These are phyloP conservation scores for Aradus depressus DNA, from an alignment of 2,888 invertebrate species.

Conservation along the genomic window DNA sequence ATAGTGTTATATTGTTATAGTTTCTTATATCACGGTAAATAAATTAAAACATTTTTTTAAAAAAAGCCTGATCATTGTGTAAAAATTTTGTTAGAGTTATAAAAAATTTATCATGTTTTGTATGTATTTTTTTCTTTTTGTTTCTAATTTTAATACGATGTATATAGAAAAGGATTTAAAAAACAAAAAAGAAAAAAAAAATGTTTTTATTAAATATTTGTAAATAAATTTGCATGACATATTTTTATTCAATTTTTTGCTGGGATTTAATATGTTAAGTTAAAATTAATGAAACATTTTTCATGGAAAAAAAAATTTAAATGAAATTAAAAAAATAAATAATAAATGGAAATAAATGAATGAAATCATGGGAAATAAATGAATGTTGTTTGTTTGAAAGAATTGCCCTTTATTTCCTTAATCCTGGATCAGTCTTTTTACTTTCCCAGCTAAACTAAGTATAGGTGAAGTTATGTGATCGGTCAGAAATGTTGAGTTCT, in stretches of 20 bases:
- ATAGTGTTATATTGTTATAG: too few species aligned
- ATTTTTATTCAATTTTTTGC: not conserved
- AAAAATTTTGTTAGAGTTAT: constrained; percentile 7
- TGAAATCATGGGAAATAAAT: not conserved
- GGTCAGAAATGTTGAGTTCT: too few species aligned
- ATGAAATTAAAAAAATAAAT: not conserved
- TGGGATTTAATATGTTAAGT: too few species aligned
- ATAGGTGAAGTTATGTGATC: too few species aligned
- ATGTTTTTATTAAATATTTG: constrained; percentile 7
- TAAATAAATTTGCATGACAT: constrained; percentile 17
- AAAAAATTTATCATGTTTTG: constrained; percentile 11
- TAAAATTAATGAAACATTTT: constrained; percentile 6
- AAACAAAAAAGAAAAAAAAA: too few species aligned
- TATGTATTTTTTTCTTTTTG: constrained; percentile 13
- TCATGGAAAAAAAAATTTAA: not conserved
- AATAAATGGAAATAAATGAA: too few species aligned
- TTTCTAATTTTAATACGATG: constrained; percentile 10
- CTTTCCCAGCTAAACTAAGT: too few species aligned
- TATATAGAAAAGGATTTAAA: constrained; percentile 5
- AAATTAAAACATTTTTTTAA: too few species aligned
- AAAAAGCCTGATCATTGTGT: too few species aligned
- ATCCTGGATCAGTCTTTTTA: too few species aligned
- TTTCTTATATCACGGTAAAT: too few species aligned
- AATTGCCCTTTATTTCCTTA: too few species aligned
- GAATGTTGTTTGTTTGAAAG: not conserved